Conservation (phyloP, 2,888 invertebrate genomes). For the Choreutis nemorana region DNA sequence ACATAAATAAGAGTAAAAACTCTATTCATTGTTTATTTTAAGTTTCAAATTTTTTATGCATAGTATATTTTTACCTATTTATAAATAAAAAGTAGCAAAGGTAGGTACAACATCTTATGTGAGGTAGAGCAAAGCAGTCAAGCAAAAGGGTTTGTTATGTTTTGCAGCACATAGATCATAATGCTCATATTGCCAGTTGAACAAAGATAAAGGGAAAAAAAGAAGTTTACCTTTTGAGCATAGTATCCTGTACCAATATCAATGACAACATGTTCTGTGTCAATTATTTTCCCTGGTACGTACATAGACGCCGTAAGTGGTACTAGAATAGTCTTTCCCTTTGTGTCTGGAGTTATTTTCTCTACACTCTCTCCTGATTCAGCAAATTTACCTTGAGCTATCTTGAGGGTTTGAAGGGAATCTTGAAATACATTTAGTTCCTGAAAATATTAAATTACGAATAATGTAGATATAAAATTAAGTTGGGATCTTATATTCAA, state of each 20-base stretch:
- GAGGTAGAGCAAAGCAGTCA: no score
- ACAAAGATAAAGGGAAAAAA: no score
- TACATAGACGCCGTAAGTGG: conserved; percentile 98
- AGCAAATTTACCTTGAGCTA: conserved; percentile 89
- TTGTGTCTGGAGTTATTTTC: conserved; percentile 76
- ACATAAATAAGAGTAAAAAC: no score
- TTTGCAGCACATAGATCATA: no score
- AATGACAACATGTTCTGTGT: conserved; percentile 87
- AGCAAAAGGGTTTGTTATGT: no score
- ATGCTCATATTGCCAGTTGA: no score
- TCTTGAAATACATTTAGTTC: conserved; percentile 90
- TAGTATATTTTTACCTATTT: no score
- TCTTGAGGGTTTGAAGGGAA: conserved; percentile 87
- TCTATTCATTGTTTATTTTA: no score
- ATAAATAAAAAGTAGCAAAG: no score
- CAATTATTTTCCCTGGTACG: conserved; percentile 87
- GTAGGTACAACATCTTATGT: no score
- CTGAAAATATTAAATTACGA: conserved; percentile 40
- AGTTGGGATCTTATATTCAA: conserved; percentile 1
- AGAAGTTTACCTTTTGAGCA: conserved; percentile 80
- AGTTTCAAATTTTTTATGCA: no score
- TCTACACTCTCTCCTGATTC: conserved; percentile 87
- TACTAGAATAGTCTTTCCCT: conserved; percentile 87
- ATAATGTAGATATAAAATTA: not conserved
- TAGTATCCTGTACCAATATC: conserved; percentile 98